Conservation (phyloP, 1,140 invertebrate species). For the Piezodorus guildinii region DNA sequence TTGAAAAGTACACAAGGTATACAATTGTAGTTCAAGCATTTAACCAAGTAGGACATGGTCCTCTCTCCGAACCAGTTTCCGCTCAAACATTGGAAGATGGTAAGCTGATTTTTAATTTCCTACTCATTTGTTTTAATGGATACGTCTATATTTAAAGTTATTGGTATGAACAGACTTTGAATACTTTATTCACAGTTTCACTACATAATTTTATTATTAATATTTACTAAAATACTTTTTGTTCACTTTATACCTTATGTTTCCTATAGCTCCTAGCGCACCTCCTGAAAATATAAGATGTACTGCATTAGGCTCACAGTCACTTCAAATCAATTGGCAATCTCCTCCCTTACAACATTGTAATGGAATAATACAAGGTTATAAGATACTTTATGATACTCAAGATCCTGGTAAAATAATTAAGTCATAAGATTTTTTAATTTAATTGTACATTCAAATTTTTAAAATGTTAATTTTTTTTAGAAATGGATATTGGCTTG, state of each 20-base stretch:
- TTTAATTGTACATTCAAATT: not conserved
- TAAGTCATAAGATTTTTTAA: not conserved
- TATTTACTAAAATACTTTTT: too few relatives aligned
- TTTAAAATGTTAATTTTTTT: not conserved
- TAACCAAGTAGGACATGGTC: conserved; percentile 72
- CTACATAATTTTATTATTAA: too few relatives aligned
- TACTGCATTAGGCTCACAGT: conserved; percentile 53
- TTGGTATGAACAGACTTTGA: too few relatives aligned
- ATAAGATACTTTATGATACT: conserved; percentile 63
- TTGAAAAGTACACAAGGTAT: conserved; percentile 69
- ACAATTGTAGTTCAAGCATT: conserved; percentile 71
- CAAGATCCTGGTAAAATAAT: conserved; percentile 28
- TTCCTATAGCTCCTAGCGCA: conserved; percentile 50
- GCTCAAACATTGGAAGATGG: conserved; percentile 74
- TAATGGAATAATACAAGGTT: conserved; percentile 73
- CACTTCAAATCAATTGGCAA: conserved; percentile 71
- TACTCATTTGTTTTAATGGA: too few relatives aligned
- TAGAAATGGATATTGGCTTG: conserved; percentile 25
- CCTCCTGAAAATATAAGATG: conserved; percentile 62
- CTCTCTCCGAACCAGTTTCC: conserved; percentile 56
- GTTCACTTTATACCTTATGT: conserved; percentile 10
- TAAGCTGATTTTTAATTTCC: conserved; percentile 33
- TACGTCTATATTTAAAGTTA: too few relatives aligned
- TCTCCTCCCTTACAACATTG: conserved; percentile 61
- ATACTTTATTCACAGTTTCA: too few relatives aligned